These are phyloP conservation scores for Oreocharis arfaki DNA, from an alignment of 2,113 vertebrate genomes.

Conservation along the genomic window DNA sequence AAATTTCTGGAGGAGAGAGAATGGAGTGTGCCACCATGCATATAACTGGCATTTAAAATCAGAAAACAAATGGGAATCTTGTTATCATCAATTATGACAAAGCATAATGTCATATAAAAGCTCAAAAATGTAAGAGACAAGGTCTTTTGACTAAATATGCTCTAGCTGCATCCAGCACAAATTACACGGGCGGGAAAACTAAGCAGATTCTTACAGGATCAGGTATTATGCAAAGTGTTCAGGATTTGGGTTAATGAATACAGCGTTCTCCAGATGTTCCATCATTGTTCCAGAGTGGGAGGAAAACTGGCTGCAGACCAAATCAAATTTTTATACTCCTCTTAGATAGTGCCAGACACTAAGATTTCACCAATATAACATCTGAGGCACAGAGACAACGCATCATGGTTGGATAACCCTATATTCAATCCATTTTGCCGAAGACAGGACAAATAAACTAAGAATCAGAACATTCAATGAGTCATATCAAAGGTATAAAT, in stretches of 20 bases:
- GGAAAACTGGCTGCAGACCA: slow-evolving; percentile 56
- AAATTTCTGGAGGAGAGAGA: slow-evolving; percentile 5
- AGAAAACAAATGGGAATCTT: slow-evolving; percentile 20
- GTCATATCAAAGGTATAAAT: slow-evolving; percentile 52
- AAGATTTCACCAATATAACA: slow-evolving; percentile 51
- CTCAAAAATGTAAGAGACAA: neutral
- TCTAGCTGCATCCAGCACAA: neutral
- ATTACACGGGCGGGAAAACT: slow-evolving; percentile 3
- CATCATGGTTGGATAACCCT: slow-evolving; percentile 32
- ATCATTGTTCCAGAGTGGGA: slow-evolving; percentile 48
- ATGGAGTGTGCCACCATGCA: neutral
- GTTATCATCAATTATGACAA: slow-evolving; percentile 24
- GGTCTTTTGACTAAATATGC: neutral
- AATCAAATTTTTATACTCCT: slow-evolving; percentile 56
- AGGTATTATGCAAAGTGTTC: slow-evolving; percentile 29
- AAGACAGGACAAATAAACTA: slow-evolving; percentile 59
- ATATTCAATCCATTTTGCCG: slow-evolving; percentile 46
- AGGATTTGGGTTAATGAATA: slow-evolving; percentile 37
- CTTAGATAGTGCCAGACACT: slow-evolving; percentile 59
- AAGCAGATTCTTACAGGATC: slow-evolving; percentile 26
- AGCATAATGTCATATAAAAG: neutral
- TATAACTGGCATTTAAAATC: slow-evolving; percentile 10
- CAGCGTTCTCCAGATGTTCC: slow-evolving; percentile 55
- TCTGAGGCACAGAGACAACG: slow-evolving; percentile 35
- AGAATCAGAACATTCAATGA: slow-evolving; percentile 45